Evolutionary conservation across 2,888 invertebrate species (phyloP).

Genomic region (Aphodius sticticus): DNA sequence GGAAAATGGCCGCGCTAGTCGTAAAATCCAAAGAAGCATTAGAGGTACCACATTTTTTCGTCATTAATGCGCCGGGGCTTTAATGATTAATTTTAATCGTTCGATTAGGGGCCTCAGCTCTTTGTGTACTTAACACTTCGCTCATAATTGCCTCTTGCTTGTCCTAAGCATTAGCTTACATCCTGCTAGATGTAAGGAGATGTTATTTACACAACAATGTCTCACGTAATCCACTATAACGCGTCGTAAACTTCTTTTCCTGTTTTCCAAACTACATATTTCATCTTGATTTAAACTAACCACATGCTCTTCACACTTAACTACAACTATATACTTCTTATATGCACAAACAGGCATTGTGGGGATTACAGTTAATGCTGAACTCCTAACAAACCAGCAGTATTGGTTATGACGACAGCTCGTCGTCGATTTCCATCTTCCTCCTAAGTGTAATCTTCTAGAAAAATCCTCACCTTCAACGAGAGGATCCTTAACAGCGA

Average conservation of each 20-base stretch:
- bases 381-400: neutral
- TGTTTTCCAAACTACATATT: neutral
- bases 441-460: neutral
- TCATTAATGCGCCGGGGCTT: neutral
- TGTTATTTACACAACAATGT: neutral
- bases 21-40: constrained; percentile 16
- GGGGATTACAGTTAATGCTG: neutral
- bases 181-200: neutral
- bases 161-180: neutral
- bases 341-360: neutral
- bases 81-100: constrained; percentile 23
- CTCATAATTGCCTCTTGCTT: constrained; percentile 4
- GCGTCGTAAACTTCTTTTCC: neutral
- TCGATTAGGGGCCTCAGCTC: constrained; percentile 8
- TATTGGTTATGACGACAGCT: too few relatives aligned
- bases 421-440: neutral
- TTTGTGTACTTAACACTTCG: constrained; percentile 22
- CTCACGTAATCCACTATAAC: neutral
- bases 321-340: neutral
- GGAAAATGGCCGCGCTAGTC: constrained; percentile 11
- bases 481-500: neutral
- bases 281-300: neutral
- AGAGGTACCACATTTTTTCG: constrained; percentile 20
- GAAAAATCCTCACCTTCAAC: neutral
- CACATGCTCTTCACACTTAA: neutral